These are phyloP conservation scores for Phortica okadai DNA, from an alignment of 2,888 invertebrate species.

Conservation along the genomic window DNA sequence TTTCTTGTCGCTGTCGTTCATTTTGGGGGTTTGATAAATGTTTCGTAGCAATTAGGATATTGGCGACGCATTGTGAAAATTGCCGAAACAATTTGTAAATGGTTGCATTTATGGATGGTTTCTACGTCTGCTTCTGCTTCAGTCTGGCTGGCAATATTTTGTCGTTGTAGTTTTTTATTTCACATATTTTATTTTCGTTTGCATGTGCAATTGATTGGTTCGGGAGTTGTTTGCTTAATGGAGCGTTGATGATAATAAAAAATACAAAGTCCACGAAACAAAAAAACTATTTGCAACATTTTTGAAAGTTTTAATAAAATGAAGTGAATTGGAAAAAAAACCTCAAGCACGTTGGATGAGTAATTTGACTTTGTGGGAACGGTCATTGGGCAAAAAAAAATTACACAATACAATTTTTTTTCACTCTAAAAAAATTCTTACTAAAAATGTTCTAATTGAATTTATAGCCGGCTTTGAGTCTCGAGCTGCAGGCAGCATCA, in stretches of 20 bases:
- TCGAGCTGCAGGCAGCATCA: too few species aligned
- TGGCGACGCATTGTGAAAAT: conserved; percentile 30
- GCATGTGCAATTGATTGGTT: not conserved
- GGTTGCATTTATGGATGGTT: conserved; percentile 6
- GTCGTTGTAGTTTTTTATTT: not conserved
- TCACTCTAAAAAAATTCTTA: too few species aligned
- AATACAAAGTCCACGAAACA: not conserved
- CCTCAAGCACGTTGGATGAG: too few species aligned
- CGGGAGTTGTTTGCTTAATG: conserved; percentile 18
- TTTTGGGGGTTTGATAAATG: conserved; percentile 33
- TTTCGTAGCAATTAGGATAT: conserved; percentile 37
- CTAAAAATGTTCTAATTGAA: too few species aligned
- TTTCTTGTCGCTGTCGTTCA: not conserved
- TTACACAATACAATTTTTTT: too few species aligned
- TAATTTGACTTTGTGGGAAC: too few species aligned
- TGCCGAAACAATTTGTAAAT: conserved; percentile 34
- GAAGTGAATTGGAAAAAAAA: too few species aligned
- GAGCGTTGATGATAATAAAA: conserved; percentile 12
- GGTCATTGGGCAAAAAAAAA: too few species aligned
- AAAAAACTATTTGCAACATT: not conserved
- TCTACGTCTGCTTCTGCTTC: not conserved
- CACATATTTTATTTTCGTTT: not conserved
- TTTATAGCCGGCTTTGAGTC: too few species aligned
- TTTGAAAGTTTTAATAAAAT: not conserved
- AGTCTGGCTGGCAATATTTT: not conserved